phyloP scores from a whole-genome alignment of 2,888 invertebrate species.

The Agonopterix alstromeriana region DNA sequence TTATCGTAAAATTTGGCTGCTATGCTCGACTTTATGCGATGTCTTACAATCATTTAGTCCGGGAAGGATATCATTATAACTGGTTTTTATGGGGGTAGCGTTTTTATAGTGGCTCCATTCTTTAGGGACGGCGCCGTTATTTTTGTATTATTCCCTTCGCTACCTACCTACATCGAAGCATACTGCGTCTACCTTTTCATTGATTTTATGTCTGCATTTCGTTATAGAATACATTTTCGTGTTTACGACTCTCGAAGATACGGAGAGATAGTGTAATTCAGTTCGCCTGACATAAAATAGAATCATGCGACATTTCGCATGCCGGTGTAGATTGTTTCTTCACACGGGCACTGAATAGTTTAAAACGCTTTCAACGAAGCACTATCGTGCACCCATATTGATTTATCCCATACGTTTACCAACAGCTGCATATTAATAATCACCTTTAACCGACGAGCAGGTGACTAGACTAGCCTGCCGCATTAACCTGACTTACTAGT shows the following conservation, averaged over 20 bases:
- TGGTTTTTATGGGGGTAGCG: slow-evolving; percentile 46
- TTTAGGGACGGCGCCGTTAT: slow-evolving; percentile 15
- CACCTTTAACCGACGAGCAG: not conserved
- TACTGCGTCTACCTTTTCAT: slow-evolving; percentile 1
- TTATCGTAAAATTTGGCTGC: slow-evolving; percentile 38
- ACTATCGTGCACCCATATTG: not conserved
- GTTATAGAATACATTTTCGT: slow-evolving; percentile 1
- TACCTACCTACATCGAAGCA: not conserved
- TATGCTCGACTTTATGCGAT: slow-evolving; percentile 31
- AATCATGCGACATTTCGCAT: too few relatives aligned
- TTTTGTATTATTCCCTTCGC: slow-evolving; percentile 11
- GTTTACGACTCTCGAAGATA: slow-evolving; percentile 3
- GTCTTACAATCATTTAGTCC: slow-evolving; percentile 50
- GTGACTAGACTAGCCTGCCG: not conserved
- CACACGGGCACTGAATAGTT: too few relatives aligned
- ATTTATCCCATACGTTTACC: not conserved
- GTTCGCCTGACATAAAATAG: too few relatives aligned
- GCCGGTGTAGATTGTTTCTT: too few relatives aligned
- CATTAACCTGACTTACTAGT: not conserved
- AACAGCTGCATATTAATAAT: not conserved
- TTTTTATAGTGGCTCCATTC: slow-evolving; percentile 39
- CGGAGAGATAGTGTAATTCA: not conserved
- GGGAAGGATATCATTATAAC: slow-evolving; percentile 50
- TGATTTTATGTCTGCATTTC: slow-evolving; percentile 6
- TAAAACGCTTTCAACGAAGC: too few relatives aligned